Evolutionary conservation across 1,140 invertebrate genomes (phyloP).

Genomic region (Drosophila malerkotliana): DNA sequence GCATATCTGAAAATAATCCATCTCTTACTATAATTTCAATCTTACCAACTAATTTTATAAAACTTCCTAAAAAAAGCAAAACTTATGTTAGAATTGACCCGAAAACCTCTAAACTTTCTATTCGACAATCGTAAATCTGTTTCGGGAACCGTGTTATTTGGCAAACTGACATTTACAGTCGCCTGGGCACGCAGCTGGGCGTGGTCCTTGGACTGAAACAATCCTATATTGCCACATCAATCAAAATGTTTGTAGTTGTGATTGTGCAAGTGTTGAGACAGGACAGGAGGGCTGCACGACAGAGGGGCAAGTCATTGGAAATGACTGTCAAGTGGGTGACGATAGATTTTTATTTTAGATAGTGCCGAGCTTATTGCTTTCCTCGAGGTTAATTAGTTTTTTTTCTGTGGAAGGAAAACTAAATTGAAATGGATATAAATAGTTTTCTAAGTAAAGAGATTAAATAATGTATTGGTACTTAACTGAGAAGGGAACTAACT

Average conservation of each 20-base stretch:
- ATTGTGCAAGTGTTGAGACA: constrained; percentile 26
- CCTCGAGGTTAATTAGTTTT: constrained; percentile 29
- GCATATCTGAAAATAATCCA: not conserved
- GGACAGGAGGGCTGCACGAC: not conserved
- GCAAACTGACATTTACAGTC: constrained; percentile 36
- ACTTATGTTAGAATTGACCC: constrained; percentile 12
- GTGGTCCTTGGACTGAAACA: constrained; percentile 33
- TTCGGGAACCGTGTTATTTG: constrained; percentile 36
- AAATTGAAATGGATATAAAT: too few relatives aligned
- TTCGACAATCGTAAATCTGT: constrained; percentile 35
- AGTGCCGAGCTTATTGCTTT: constrained; percentile 27
- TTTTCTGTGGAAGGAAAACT: not conserved
- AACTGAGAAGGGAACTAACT: too few relatives aligned
- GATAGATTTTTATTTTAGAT: constrained; percentile 53
- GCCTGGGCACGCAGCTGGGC: constrained; percentile 47
- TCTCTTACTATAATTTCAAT: constrained; percentile 4
- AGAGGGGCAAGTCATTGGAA: constrained; percentile 34
- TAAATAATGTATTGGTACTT: too few relatives aligned
- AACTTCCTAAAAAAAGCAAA: not conserved
- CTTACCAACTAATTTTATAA: constrained; percentile 6
- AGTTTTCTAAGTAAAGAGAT: too few relatives aligned
- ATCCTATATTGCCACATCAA: constrained; percentile 61
- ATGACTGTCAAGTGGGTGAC: constrained; percentile 52
- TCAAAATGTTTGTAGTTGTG: constrained; percentile 30
- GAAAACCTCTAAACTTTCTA: constrained; percentile 29